phyloP scores from a whole-genome alignment of 2,797 vertebrate genomes.

The Vireo griseus region DNA sequence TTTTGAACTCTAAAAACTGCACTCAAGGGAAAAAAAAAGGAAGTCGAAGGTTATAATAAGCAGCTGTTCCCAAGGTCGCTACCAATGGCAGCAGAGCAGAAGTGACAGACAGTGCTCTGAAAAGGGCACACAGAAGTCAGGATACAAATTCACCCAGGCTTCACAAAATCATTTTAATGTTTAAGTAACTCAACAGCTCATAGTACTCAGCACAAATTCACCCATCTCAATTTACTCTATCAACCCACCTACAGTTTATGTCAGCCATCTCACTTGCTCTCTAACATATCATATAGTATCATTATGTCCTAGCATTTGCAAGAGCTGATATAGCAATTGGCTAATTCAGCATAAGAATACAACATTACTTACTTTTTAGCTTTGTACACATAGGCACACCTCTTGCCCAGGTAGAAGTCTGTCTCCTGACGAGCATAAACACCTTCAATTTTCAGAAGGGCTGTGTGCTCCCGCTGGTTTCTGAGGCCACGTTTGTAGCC shows the following conservation, averaged over 20 bases:
- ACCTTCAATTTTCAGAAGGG: conserved; percentile 93
- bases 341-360: neutral
- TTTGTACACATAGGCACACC: conserved; percentile 97
- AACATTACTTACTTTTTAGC: conserved; percentile 89
- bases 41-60: neutral
- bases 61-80: neutral
- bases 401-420: conserved; percentile 95
- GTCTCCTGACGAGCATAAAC: conserved; percentile 91
- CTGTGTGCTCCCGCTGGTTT: conserved; percentile 95
- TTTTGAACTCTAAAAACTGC: neutral
- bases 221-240: neutral
- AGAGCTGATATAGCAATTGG: rapidly evolving
- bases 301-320: neutral
- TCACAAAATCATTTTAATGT: neutral
- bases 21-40: neutral
- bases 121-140: rapidly evolving
- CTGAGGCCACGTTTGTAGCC: conserved; percentile 96
- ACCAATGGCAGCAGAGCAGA: neutral
- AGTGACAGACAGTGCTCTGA: neutral
- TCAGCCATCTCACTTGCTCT: neutral
- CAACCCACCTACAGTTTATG: neutral
- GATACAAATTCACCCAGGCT: neutral
- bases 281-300: rapidly evolving
- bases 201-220: neutral
- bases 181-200: neutral